Evolutionary conservation across 2,113 vertebrate species (phyloP), one percentile per base, ranked within the genome.

Genomic region (Sorex fumeus): DNA sequence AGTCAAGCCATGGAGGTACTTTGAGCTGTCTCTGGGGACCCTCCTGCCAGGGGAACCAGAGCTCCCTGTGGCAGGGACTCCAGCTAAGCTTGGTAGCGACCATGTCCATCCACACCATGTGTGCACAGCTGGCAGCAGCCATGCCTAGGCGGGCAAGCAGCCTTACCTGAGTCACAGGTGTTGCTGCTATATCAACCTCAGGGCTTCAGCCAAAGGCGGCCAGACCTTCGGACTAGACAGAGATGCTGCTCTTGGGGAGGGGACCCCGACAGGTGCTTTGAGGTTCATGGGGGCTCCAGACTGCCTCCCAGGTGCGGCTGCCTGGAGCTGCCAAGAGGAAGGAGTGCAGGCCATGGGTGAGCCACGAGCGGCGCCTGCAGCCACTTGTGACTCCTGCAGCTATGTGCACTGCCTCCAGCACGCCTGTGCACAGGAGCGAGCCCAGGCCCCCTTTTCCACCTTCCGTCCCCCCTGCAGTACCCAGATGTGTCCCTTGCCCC

Each of bases 91-190:
- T 13, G 9, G 4, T 19, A 0, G n/a, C 71, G 27, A 75, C 11
- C 40, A 62, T 0, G 2, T 23, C n/a, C 16, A 3, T 8, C 3
- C 34, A 8, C 13, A n/a, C 76, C 25, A 16, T 2, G 2, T 78
- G 67, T n/a, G 16, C 30, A 18, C 60, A 19, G n/a, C 43, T 34
- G 19, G 6, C 13, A 86, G 80, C 23, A 45, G 27, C 62, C 40
- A 5, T 1, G 25, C 13, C 8, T 0, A 0, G 0, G 0, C 1
- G 0, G 16, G 3, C 30, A 27, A 16, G 30, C 4, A 9, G 62
- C 67, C 79, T 66, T 28, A 36, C 53, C 64, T 40, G 2, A 0
- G 45, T 28, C 12, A 53, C 18, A 53, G 13, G 13, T 53, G 53
- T 53, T 4, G 9, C 53, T 53, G 53, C 15, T 13, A 53, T 19